Evolutionary conservation across 2,113 vertebrate species (phyloP).

Genomic region (Caretta caretta): DNA sequence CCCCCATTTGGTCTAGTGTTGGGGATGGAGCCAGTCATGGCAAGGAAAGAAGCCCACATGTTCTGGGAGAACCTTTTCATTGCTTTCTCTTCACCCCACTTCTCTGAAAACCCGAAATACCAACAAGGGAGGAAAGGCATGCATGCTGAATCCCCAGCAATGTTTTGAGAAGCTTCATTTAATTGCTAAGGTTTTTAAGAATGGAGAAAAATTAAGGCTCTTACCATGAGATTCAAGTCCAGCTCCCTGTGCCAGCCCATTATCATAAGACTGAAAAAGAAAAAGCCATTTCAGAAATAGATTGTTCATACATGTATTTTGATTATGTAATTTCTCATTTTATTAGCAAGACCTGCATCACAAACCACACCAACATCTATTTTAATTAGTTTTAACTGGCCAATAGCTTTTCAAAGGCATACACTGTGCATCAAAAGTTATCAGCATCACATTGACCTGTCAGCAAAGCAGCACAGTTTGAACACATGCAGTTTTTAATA

Average conservation of each 20-base stretch:
- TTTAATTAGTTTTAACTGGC: background rate
- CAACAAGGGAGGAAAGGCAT: background rate
- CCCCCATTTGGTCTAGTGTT: background rate
- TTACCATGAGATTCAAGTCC: constrained; percentile 98
- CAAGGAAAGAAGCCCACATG: background rate
- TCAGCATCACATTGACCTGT: background rate
- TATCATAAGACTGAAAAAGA: constrained; percentile 92
- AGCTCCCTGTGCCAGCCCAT: constrained; percentile 94
- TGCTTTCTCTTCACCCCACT: background rate
- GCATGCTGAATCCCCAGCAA: background rate
- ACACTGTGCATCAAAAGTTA: background rate
- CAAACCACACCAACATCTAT: background rate
- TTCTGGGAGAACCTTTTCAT: background rate
- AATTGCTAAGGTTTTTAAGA: background rate
- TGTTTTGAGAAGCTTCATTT: background rate
- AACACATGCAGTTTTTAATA: background rate
- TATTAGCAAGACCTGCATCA: background rate
- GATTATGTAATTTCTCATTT: background rate
- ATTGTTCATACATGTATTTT: background rate
- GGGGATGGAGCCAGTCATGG: background rate
- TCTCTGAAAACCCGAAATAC: background rate
- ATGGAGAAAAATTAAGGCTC: constrained; percentile 40
- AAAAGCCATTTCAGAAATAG: constrained; percentile 37
- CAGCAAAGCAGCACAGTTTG: background rate
- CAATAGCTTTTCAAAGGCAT: background rate